Conservation (phyloP, 1,140 invertebrate genomes). For the Aphelenchoides fujianensis region DNA sequence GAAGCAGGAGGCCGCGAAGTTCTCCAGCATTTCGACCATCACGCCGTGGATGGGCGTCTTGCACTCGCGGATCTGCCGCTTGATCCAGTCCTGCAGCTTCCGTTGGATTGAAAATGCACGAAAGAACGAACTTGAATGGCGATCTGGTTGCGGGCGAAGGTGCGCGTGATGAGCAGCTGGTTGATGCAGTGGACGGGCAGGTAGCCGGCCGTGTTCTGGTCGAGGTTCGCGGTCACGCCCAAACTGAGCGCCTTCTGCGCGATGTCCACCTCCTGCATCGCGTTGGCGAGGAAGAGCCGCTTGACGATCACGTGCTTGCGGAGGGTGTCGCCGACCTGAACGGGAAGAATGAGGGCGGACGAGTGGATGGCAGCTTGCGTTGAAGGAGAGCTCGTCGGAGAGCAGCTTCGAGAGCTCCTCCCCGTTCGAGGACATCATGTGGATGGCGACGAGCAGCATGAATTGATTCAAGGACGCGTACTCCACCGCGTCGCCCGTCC, state of each 20-base stretch:
- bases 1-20: slow-evolving; percentile 39
- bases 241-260: slow-evolving; percentile 76
- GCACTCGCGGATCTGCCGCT: slow-evolving; percentile 39
- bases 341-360: too few species aligned
- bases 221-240: slow-evolving; percentile 83
- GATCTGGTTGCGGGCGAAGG: slow-evolving; percentile 89
- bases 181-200: slow-evolving; percentile 95
- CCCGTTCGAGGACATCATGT: slow-evolving; percentile 26
- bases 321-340: slow-evolving; percentile 18
- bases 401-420: slow-evolving; percentile 25
- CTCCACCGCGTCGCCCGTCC: neutral
- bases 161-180: slow-evolving; percentile 85
- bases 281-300: slow-evolving; percentile 17
- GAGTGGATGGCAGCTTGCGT: too few species aligned
- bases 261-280: slow-evolving; percentile 28
- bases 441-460: slow-evolving; percentile 30
- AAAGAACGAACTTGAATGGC: slow-evolving; percentile 30
- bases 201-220: slow-evolving; percentile 83
- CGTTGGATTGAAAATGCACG: slow-evolving; percentile 2
- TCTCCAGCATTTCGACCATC: slow-evolving; percentile 39
- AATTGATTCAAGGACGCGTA: slow-evolving; percentile 28
- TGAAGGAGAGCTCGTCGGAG: slow-evolving; percentile 21
- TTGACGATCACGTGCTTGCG: slow-evolving; percentile 18
- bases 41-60: slow-evolving; percentile 32
- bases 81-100: slow-evolving; percentile 38